A percentile compares a stretch with the other conserved stretches of the same genome.
Evolutionary conservation across 2,888 invertebrate genomes (phyloP).

Genomic region (Drosophila longiperda): DNA sequence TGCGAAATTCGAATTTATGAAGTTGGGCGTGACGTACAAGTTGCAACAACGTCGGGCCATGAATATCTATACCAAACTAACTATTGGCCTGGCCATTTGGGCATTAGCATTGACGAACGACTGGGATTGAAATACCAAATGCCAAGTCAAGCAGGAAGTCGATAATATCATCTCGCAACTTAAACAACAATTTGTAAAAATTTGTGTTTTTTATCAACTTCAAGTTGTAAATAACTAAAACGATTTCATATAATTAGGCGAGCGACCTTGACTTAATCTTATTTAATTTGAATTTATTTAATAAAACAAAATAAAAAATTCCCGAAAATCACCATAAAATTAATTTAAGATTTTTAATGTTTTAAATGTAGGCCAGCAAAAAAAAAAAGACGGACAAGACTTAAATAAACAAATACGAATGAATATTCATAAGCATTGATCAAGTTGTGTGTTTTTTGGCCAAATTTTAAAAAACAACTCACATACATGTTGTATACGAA

Average conservation of each 20-base stretch:
- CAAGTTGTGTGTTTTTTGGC: constrained; percentile 36
- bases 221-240: background rate
- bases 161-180: background rate
- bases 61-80: constrained; percentile 12
- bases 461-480: constrained; percentile 25
- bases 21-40: constrained; percentile 22
- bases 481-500: constrained; percentile 17
- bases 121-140: background rate
- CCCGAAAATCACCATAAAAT: constrained; percentile 16
- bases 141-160: constrained; percentile 22
- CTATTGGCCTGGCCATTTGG: background rate
- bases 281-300: background rate
- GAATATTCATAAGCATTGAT: constrained; percentile 58
- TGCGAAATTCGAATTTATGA: constrained; percentile 54
- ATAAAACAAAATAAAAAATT: background rate
- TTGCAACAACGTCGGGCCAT: constrained; percentile 4
- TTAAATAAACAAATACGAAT: constrained; percentile 29
- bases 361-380: constrained; percentile 60
- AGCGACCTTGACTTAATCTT: background rate
- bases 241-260: too few relatives aligned
- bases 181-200: background rate
- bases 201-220: background rate
- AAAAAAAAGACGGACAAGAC: constrained; percentile 2
- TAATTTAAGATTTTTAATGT: constrained; percentile 7
- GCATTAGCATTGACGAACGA: background rate